These are phyloP conservation scores for Amphipoea lucens DNA, from an alignment of 2,888 invertebrate species.

Conservation along the genomic window DNA sequence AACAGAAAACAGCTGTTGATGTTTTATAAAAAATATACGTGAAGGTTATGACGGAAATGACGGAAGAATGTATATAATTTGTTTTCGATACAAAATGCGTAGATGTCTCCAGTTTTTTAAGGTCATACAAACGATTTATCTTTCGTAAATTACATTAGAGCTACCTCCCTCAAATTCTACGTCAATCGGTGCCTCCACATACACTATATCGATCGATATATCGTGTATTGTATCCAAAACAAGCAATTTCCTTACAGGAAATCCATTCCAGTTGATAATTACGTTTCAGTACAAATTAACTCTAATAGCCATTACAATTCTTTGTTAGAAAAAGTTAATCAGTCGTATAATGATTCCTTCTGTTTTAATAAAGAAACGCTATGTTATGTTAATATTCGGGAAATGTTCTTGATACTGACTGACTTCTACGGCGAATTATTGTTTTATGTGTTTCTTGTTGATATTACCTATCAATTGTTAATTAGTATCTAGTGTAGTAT, in stretches of 20 bases:
- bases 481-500: constrained; percentile 7
- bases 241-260: constrained; percentile 48
- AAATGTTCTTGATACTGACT: constrained; percentile 26
- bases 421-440: background rate
- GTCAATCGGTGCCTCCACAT: background rate
- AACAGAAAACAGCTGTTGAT: constrained; percentile 25
- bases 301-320: constrained; percentile 15
- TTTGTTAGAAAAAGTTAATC: constrained; percentile 48
- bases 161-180: background rate
- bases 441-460: constrained; percentile 15
- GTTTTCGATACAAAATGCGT: constrained; percentile 20
- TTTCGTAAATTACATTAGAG: background rate
- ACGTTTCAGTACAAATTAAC: constrained; percentile 46
- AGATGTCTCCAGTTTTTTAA: constrained; percentile 12
- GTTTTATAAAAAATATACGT: constrained; percentile 7
- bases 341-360: constrained; percentile 13
- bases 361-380: constrained; percentile 19
- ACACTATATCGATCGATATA: constrained; percentile 3
- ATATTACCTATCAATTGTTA: constrained; percentile 5
- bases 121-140: background rate
- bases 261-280: constrained; percentile 37
- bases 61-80: constrained; percentile 22
- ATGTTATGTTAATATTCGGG: constrained; percentile 19
- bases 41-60: constrained; percentile 15
- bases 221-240: constrained; percentile 17